phyloP scores from a whole-genome alignment of 2,888 invertebrate genomes.

The Patella ulyssiponensis region DNA sequence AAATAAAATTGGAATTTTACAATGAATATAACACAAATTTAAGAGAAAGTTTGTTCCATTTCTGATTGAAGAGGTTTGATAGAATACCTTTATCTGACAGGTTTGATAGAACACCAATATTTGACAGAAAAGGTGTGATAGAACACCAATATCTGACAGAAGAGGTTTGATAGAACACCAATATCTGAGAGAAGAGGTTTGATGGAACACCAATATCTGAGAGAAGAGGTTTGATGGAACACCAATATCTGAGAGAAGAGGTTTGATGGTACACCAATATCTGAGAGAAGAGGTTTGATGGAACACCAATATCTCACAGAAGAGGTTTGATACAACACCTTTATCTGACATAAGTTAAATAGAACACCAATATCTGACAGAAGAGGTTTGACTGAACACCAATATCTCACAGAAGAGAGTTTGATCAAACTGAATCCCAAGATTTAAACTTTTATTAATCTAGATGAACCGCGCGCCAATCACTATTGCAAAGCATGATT shows the following conservation, averaged over 20 bases:
- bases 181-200: background rate
- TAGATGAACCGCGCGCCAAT: background rate
- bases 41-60: background rate
- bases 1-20: background rate
- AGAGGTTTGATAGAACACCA: too few relatives aligned
- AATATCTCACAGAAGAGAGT: background rate
- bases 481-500: background rate
- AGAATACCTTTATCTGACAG: background rate
- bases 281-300: background rate
- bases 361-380: too few relatives aligned
- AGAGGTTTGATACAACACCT: too few relatives aligned
- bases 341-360: too few relatives aligned
- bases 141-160: too few relatives aligned
- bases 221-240: too few relatives aligned
- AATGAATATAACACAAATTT: background rate
- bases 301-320: background rate
- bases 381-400: background rate
- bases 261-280: background rate
- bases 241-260: too few relatives aligned
- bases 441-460: background rate
- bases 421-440: background rate
- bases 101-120: background rate
- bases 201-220: background rate
- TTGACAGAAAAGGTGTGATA: background rate
- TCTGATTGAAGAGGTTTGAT: background rate